Evolutionary conservation across 2,888 invertebrate species (phyloP), one percentile per base, ranked within the genome.

Genomic region (Trachelus tabidus): DNA sequence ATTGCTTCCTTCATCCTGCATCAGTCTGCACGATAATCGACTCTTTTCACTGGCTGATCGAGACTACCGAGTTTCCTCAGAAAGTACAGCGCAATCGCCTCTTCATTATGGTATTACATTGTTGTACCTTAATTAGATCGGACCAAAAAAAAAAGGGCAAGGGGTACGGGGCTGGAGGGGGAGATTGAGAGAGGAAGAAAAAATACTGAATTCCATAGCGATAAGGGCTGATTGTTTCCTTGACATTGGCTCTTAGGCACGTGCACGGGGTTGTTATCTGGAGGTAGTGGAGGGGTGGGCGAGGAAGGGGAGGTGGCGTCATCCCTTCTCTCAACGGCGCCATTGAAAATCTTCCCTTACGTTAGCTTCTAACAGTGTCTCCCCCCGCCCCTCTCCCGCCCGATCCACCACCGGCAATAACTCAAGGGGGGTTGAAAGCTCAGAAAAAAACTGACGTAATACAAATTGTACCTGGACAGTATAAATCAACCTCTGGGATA

Each of bases 381-480:
- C 11, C 35, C 34, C 12, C 35, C 0, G 1, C 4, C 33, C 3
- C 33, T 3, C 33, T 3, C 35, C 11, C 11, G 31, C 35, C 35
- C 12, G 12, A 35, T 0, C 35, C 35, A 12, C 35, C 81, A 77
- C 83, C 78, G 81, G 86, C 87, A 86, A 89, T 89, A 89, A 89
- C 84, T 89, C 87, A 89, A 83, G 84, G 78, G 81, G 81, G 82
- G 81, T 81, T 82, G 73, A 40, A 40, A 40, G 15, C 75, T 77
- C 82, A 81, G 85, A 84, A 90, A 89, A 89, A 89, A 90, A 90
- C 86, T 87, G 89, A 88, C 88, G 85, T 83, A 87, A 87, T 90
- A 89, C 90, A 89, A 90, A 89, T 90, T 89, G 88, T 87, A 87
- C 85, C 85, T 84, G 87, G 77, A 83, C 81, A 82, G 85, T 85